Evolutionary conservation across 1,140 invertebrate genomes (phyloP), one percentile per base, ranked within the genome.

Genomic region (Xylocopa sonorina): DNA sequence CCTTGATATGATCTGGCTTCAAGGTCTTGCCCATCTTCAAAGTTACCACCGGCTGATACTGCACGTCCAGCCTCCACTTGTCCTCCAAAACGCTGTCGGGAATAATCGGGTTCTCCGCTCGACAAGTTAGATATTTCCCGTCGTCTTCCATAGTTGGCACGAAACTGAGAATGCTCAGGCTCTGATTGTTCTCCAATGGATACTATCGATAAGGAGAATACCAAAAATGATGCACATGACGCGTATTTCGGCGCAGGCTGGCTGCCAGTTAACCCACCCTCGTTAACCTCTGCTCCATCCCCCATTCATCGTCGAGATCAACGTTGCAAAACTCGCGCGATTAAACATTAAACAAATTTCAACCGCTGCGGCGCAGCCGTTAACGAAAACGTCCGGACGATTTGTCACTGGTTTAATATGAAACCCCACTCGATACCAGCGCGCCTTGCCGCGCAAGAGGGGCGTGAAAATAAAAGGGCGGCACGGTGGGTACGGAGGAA

Each of bases 91-190:
- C 95, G 84, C 96, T 97, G 91, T 96, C 95, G 27, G 95, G 94
- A 89, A 98, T 96, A 89, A 94, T 94, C 84, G 96, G 95, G 94
- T 98, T 98, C 93, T 98, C 97, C 60, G 97, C 96, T 72, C 96
- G 94, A 92, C 97, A 98, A 67, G 96, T 97, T 91, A 98, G 95
- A 92, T 96, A 96, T 93, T 97, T 97, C 63, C 96, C 97, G 89
- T 97, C 96, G 92, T 98, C 97, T 81, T 97, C 97, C 67, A 96
- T 96, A 50, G 94, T 95, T 69, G 97, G 97, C 71, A 96, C 95
- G 89, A 97, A 96, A 81, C 95, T 96, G 72, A 98, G 94, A 84
- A 96, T 95, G 92, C 96, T 98, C 85, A 97, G 93, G 68, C 95
- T 97, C 89, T 97, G 95, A 94, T 98, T 98, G 91, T 97, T 96